Conservation (phyloP, 2,888 invertebrate species). For the Archaeoteleia sp. region DNA sequence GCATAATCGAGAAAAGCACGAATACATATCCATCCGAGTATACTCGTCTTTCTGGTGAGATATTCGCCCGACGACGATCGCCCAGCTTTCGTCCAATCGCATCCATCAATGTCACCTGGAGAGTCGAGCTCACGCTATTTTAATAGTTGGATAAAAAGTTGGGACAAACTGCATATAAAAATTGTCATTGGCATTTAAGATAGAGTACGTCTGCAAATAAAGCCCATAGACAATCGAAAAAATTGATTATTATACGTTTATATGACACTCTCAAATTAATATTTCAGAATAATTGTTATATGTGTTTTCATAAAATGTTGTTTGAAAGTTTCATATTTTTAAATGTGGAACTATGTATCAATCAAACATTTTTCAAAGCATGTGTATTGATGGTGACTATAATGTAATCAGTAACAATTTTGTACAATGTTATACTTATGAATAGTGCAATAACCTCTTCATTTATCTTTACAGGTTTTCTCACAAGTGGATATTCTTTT, state of each 20-base stretch:
- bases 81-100: slow-evolving; percentile 38
- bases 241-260: slow-evolving; percentile 1
- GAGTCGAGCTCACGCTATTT: slow-evolving; percentile 31
- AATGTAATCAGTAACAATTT: neutral
- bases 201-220: slow-evolving; percentile 4
- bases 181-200: slow-evolving; percentile 11
- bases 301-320: too few species aligned
- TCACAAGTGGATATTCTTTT: slow-evolving; percentile 86
- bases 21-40: slow-evolving; percentile 44
- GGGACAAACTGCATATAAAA: slow-evolving; percentile 13
- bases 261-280: too few species aligned
- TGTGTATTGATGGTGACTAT: neutral
- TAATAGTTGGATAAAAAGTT: slow-evolving; percentile 25
- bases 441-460: slow-evolving; percentile 18
- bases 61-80: slow-evolving; percentile 19
- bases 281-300: too few species aligned
- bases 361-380: neutral
- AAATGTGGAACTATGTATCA: neutral
- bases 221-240: slow-evolving; percentile 6
- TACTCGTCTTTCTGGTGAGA: slow-evolving; percentile 23
- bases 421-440: neutral
- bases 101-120: slow-evolving; percentile 52
- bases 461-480: slow-evolving; percentile 80
- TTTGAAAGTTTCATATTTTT: too few species aligned
- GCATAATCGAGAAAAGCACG: slow-evolving; percentile 39